Evolutionary conservation across 2,888 invertebrate species (phyloP).

Genomic region (Azorinus chamasolen): DNA sequence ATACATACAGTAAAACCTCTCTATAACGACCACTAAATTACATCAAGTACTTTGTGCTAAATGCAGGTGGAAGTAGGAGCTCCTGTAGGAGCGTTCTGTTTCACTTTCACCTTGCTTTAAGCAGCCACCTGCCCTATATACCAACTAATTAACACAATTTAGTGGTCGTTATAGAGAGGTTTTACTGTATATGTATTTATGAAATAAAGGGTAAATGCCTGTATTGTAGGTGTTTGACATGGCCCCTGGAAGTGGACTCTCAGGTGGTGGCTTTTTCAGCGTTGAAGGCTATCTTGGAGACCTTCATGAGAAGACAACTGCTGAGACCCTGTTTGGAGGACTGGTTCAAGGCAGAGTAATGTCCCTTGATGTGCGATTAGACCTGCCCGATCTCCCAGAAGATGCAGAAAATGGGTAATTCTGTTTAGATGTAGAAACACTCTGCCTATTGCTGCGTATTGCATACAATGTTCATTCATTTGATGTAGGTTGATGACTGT

Average conservation of each 20-base stretch:
- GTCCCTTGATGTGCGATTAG: conserved; percentile 73
- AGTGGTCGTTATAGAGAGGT: no score
- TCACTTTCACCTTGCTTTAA: no score
- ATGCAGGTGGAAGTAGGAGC: no score
- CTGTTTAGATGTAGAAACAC: not conserved
- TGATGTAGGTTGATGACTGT: no score
- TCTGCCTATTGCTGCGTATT: not conserved
- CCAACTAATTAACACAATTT: no score
- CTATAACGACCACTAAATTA: no score
- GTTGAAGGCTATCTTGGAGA: conserved; percentile 73
- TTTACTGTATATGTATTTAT: no score
- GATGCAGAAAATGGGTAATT: conserved; percentile 52
- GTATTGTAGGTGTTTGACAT: conserved; percentile 69
- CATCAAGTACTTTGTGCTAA: no score
- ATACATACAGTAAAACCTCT: no score
- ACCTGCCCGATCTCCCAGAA: conserved; percentile 79
- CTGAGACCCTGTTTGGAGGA: conserved; percentile 78
- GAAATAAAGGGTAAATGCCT: no score
- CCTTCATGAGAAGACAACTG: conserved; percentile 71
- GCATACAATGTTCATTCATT: not conserved
- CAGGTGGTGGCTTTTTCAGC: conserved; percentile 71
- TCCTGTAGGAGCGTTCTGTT: no score
- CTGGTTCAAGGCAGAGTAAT: conserved; percentile 72
- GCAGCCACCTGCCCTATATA: no score
- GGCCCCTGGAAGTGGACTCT: conserved; percentile 69